A percentile compares a stretch with the other conserved stretches of the same genome.
Evolutionary conservation across 2,113 vertebrate species (phyloP).

Genomic region (Ophthalmolycus amberensis): DNA sequence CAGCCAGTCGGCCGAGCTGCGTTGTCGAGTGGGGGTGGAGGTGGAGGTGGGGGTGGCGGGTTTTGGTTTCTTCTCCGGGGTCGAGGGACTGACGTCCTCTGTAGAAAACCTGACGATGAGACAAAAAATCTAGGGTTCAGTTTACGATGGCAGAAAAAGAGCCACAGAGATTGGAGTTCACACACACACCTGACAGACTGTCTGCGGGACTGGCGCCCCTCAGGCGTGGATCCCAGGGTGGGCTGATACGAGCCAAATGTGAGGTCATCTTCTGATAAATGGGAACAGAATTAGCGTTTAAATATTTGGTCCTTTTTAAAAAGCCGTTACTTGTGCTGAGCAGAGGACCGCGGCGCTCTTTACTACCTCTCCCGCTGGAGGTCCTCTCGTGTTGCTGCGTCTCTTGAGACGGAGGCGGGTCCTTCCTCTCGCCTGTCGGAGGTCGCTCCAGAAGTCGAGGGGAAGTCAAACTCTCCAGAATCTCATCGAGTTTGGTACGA

Average conservation of each 20-base stretch:
- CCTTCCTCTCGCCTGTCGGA: conserved; percentile 73
- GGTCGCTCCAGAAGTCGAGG: conserved; percentile 80
- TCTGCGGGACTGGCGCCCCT: conserved; percentile 82
- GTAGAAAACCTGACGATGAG: conserved; percentile 83
- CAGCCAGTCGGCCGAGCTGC: conserved; percentile 85
- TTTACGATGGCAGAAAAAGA: not conserved
- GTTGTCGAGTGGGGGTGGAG: conserved; percentile 59
- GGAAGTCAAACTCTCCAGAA: conserved; percentile 83
- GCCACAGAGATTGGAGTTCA: not conserved
- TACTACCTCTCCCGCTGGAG: conserved; percentile 64
- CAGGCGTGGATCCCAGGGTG: conserved; percentile 76
- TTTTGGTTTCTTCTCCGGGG: conserved; percentile 78
- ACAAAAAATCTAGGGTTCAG: not conserved
- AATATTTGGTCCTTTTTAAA: not conserved
- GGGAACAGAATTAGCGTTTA: not conserved
- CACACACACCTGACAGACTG: conserved; percentile 88
- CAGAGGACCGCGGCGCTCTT: not conserved
- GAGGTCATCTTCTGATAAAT: conserved; percentile 79
- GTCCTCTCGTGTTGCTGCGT: conserved; percentile 65
- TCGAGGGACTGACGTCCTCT: conserved; percentile 76
- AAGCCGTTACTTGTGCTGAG: not conserved
- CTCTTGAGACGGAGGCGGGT: conserved; percentile 72
- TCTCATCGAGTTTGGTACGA: conserved; percentile 87
- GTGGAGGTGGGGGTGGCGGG: conserved; percentile 40
- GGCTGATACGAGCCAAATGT: conserved; percentile 90